A percentile compares a stretch with the other conserved stretches of the same genome.
These are phyloP conservation scores for Spodoptera picta DNA, from an alignment of 2,888 invertebrate genomes.

Conservation along the genomic window DNA sequence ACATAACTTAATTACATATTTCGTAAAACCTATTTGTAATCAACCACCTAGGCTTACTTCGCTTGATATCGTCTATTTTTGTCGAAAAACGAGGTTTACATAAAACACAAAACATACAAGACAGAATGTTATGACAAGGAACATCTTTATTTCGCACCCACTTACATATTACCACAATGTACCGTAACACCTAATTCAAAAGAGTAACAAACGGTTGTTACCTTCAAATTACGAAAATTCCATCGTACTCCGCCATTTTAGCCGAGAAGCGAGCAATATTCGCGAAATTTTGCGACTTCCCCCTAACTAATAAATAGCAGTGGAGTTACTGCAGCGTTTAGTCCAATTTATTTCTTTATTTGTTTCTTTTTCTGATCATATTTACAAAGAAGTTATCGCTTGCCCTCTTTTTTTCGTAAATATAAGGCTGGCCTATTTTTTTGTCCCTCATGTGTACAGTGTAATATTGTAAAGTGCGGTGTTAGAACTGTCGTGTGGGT, in stretches of 20 bases:
- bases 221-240: not conserved
- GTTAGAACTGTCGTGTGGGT: no score
- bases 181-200: not conserved
- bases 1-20: no score
- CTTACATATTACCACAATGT: no score
- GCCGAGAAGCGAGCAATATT: conserved; percentile 4
- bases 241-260: conserved; percentile 11
- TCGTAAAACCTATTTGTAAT: no score
- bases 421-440: not conserved
- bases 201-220: not conserved
- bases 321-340: conserved; percentile 21
- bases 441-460: no score
- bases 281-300: conserved; percentile 7
- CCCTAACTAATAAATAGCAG: conserved; percentile 38
- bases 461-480: no score
- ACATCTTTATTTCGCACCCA: no score
- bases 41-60: no score
- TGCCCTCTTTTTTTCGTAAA: conserved; percentile 6
- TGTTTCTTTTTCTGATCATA: conserved; percentile 30
- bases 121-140: no score
- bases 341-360: conserved; percentile 44
- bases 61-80: no score
- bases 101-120: no score
- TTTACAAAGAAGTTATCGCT: conserved; percentile 17
- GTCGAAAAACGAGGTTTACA: no score